A percentile compares a stretch with the other conserved stretches of the same genome.
phyloP scores from a whole-genome alignment of 2,888 invertebrate species.

The Lepeophtheirus nordmannii region DNA sequence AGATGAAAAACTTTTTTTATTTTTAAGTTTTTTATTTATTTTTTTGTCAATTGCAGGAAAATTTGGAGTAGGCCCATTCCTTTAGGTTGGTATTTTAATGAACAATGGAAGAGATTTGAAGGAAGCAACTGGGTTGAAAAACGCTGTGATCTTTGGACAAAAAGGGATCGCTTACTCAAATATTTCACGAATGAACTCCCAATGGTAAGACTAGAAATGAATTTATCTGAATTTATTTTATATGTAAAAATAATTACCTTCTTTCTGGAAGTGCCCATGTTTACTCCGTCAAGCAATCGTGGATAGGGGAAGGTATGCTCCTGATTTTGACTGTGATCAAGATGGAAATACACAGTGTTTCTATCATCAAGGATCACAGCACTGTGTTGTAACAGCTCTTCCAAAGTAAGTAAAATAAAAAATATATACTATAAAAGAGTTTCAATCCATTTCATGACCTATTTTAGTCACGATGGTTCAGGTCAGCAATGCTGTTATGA shows the following conservation, averaged over 20 bases:
- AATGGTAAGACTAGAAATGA: constrained; percentile 12
- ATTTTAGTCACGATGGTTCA: constrained; percentile 57
- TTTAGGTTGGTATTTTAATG: constrained; percentile 75
- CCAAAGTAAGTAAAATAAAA: constrained; percentile 52
- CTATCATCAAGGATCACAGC: constrained; percentile 72
- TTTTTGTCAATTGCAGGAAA: constrained; percentile 36
- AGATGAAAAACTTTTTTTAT: constrained; percentile 27
- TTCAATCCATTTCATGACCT: background rate
- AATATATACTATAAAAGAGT: background rate
- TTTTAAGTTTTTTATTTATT: background rate
- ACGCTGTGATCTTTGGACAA: constrained; percentile 79
- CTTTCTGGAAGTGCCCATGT: constrained; percentile 56
- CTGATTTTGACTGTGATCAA: constrained; percentile 76
- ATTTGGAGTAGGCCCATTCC: constrained; percentile 86
- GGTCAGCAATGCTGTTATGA: constrained; percentile 98
- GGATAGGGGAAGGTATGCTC: constrained; percentile 81
- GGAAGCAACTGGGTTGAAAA: constrained; percentile 65
- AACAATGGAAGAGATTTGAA: constrained; percentile 66
- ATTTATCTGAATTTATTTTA: background rate
- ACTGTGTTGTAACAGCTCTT: constrained; percentile 78
- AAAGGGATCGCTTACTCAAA: constrained; percentile 60
- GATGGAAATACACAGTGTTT: constrained; percentile 70
- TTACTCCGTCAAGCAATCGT: constrained; percentile 70
- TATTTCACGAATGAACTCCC: constrained; percentile 60
- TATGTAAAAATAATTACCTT: background rate